phyloP scores from a whole-genome alignment of 2,113 vertebrate genomes.

The Fregetta grallaria region DNA sequence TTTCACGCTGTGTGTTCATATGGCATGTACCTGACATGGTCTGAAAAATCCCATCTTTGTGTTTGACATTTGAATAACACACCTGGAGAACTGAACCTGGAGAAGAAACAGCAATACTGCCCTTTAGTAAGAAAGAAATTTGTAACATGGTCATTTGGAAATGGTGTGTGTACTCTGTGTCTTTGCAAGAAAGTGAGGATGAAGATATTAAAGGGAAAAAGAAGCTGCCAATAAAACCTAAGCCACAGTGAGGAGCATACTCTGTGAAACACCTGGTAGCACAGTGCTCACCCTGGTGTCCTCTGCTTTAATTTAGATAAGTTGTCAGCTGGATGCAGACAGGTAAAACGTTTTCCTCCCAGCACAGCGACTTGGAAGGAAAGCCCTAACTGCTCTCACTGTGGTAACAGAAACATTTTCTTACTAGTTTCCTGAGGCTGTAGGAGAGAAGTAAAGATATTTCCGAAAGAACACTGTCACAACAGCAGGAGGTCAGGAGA shows the following conservation, averaged over 20 bases:
- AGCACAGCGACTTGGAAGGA: not conserved
- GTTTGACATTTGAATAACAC: not conserved
- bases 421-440: not conserved
- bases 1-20: rapidly evolving
- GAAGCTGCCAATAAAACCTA: not conserved
- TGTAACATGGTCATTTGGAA: not conserved
- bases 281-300: not conserved
- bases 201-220: not conserved
- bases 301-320: not conserved
- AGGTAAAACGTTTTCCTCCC: not conserved
- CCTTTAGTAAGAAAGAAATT: not conserved
- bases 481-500: not conserved
- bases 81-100: not conserved
- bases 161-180: not conserved
- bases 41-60: not conserved
- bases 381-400: not conserved
- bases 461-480: not conserved
- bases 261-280: not conserved
- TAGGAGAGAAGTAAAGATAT: not conserved
- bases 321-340: not conserved
- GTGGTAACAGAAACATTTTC: not conserved
- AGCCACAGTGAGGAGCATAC: not conserved
- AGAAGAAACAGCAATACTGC: not conserved
- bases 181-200: not conserved
- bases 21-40: too few relatives aligned